Evolutionary conservation across 2,888 invertebrate species (phyloP).

Genomic region (Lordiphosa fenestrarum): DNA sequence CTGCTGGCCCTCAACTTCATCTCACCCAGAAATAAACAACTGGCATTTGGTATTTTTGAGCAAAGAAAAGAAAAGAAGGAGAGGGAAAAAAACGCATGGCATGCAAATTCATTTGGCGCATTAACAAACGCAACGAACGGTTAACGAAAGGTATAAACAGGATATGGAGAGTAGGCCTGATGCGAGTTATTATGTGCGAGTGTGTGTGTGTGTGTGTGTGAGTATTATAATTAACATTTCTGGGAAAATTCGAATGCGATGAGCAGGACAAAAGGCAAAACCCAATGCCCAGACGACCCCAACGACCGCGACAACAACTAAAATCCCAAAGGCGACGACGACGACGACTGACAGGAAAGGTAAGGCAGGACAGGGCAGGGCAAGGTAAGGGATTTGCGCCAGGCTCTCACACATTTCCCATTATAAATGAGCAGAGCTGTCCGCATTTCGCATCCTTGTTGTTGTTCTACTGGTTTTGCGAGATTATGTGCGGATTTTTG

Average conservation of each 20-base stretch:
- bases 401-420: slow-evolving; percentile 68
- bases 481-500: slow-evolving; percentile 75
- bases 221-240: slow-evolving; percentile 78
- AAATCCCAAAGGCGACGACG: slow-evolving; percentile 40
- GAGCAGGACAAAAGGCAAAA: slow-evolving; percentile 68
- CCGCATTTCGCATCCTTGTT: slow-evolving; percentile 35
- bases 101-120: slow-evolving; percentile 72
- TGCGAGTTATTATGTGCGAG: slow-evolving; percentile 13
- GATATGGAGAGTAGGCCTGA: slow-evolving; percentile 48
- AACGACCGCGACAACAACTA: slow-evolving; percentile 29
- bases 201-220: slow-evolving; percentile 69
- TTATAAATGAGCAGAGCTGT: slow-evolving; percentile 63
- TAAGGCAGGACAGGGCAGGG: slow-evolving; percentile 41
- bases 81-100: slow-evolving; percentile 53
- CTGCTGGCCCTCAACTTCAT: slow-evolving; percentile 5
- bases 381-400: slow-evolving; percentile 68
- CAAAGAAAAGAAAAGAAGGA: slow-evolving; percentile 6
- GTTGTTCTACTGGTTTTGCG: slow-evolving; percentile 73
- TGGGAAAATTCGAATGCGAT: slow-evolving; percentile 77
- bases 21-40: slow-evolving; percentile 47
- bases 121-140: slow-evolving; percentile 52
- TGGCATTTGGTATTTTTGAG: slow-evolving; percentile 20
- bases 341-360: slow-evolving; percentile 39
- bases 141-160: slow-evolving; percentile 55
- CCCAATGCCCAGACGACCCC: slow-evolving; percentile 29